Evolutionary conservation across 1,140 invertebrate species (phyloP).

Genomic region (Dryas iulia): DNA sequence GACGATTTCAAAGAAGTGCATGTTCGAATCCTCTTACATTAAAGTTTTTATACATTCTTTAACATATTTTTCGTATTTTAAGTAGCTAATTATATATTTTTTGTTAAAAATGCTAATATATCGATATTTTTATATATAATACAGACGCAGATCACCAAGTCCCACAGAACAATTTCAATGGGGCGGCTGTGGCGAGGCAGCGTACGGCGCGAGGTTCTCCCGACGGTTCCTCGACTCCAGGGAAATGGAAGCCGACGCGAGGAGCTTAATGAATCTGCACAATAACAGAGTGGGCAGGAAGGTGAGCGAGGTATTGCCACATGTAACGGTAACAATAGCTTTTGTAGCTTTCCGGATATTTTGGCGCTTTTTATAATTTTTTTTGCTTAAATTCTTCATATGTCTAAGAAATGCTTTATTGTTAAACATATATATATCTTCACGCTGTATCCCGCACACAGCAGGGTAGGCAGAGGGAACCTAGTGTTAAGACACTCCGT

Average conservation of each 20-base stretch:
- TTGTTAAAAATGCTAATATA: not conserved
- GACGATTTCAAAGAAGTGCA: no score
- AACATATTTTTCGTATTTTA: no score
- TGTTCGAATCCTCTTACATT: no score
- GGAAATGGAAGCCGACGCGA: slow-evolving; percentile 90
- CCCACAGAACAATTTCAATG: slow-evolving; percentile 81
- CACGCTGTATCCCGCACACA: no score
- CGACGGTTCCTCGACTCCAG: slow-evolving; percentile 91
- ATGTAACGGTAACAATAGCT: not conserved
- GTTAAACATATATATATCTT: no score
- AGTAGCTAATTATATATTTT: no score
- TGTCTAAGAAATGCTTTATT: no score
- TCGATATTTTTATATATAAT: not conserved
- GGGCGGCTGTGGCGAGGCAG: slow-evolving; percentile 93
- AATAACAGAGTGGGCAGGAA: slow-evolving; percentile 97
- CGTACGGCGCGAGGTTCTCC: slow-evolving; percentile 88
- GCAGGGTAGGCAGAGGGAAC: no score
- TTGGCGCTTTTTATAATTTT: no score
- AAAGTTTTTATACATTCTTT: no score
- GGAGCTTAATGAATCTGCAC: slow-evolving; percentile 97
- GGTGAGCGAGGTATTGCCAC: slow-evolving; percentile 81
- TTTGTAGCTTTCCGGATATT: not conserved
- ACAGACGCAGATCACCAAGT: slow-evolving; percentile 44
- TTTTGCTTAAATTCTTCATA: no score
- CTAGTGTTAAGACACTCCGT: no score